These are phyloP conservation scores for Drosophila cognata DNA, from an alignment of 2,888 invertebrate genomes.

Conservation along the genomic window DNA sequence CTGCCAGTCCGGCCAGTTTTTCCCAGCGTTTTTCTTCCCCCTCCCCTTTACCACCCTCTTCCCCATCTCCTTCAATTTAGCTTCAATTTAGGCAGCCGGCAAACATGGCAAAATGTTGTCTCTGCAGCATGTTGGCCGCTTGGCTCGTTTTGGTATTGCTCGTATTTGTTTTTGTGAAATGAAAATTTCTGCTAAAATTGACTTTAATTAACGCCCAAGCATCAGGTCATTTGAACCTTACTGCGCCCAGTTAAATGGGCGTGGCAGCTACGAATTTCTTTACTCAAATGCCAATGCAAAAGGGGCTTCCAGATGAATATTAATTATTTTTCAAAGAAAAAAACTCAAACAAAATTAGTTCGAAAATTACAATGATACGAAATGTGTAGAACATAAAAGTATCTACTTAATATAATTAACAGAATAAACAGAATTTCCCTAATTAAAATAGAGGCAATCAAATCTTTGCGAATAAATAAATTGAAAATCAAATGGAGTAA, in stretches of 20 bases:
- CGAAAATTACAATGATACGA: not conserved
- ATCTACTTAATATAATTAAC: not conserved
- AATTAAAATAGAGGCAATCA: not conserved
- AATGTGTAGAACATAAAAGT: not conserved
- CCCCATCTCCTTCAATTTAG: not conserved
- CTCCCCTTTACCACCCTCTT: not conserved
- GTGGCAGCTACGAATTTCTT: conserved; percentile 1
- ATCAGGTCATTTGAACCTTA: conserved; percentile 10
- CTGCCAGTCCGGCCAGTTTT: conserved; percentile 22
- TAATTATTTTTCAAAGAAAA: not conserved
- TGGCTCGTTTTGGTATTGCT: conserved; percentile 20
- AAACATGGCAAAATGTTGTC: conserved; percentile 55
- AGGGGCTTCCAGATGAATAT: no score
- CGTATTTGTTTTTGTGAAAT: conserved; percentile 68
- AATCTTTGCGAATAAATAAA: not conserved
- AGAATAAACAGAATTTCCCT: not conserved
- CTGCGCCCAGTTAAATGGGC: not conserved
- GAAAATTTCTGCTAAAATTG: conserved; percentile 59
- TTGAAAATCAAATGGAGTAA: not conserved
- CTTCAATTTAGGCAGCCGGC: conserved; percentile 15
- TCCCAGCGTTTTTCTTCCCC: conserved; percentile 22
- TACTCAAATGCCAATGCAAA: not conserved
- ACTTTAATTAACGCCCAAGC: conserved; percentile 57
- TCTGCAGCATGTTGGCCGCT: conserved; percentile 32
- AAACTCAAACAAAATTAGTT: not conserved